phyloP scores from a whole-genome alignment of 2,797 vertebrate species.

The Amblyraja radiata region DNA sequence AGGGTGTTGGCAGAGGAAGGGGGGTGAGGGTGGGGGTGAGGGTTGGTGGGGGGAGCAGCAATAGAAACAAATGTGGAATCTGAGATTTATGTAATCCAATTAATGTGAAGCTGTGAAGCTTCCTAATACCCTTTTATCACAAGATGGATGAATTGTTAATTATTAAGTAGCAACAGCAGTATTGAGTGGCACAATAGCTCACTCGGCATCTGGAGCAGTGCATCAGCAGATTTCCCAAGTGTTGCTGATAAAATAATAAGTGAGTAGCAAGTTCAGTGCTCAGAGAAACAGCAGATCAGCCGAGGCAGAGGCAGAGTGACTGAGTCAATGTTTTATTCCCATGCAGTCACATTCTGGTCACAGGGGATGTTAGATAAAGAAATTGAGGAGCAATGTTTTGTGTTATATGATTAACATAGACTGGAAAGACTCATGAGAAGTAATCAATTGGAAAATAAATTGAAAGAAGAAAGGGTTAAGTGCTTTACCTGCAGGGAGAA shows the following conservation, averaged over 20 bases:
- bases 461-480: background rate
- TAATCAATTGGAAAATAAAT: background rate
- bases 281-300: background rate
- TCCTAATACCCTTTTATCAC: background rate
- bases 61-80: background rate
- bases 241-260: background rate
- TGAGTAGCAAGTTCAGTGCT: background rate
- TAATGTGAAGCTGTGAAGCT: background rate
- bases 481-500: background rate
- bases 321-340: background rate
- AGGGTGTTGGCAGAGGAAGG: no score
- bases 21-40: no score
- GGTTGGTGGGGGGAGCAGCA: no score
- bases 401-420: background rate
- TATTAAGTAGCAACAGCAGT: constrained; percentile 5
- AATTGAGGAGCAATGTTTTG: background rate
- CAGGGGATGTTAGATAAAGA: background rate
- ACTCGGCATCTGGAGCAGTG: constrained; percentile 10
- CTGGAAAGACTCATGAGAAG: background rate
- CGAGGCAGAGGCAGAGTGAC: background rate
- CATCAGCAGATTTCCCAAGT: constrained; percentile 8
- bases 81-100: background rate
- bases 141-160: constrained; percentile 16
- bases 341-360: background rate
- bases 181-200: background rate